Evolutionary conservation across 2,113 vertebrate genomes (phyloP).

Genomic region (Thunnus thynnus): DNA sequence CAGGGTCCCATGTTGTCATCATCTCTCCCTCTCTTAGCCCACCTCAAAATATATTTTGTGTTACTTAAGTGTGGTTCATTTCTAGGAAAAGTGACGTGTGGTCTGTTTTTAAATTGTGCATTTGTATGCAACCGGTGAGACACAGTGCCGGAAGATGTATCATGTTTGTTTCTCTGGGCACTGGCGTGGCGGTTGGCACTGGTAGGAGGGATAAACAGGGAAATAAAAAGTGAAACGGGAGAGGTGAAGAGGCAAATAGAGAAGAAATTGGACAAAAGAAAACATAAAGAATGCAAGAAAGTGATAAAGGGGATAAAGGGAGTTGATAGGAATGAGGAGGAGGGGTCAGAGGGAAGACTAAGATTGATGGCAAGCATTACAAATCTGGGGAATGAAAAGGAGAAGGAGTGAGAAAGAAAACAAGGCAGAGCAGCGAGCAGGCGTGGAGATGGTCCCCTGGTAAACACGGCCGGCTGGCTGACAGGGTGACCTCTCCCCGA

Average conservation of each 20-base stretch:
- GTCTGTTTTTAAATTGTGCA: slow-evolving; percentile 26
- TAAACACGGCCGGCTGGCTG: slow-evolving; percentile 75
- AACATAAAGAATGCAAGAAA: neutral
- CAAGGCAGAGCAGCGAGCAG: slow-evolving; percentile 51
- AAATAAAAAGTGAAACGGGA: neutral
- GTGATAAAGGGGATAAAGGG: neutral
- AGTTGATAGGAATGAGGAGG: neutral
- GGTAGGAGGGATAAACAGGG: neutral
- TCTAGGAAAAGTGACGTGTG: slow-evolving; percentile 27
- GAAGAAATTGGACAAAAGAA: neutral
- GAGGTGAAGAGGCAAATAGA: neutral
- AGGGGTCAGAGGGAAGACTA: neutral
- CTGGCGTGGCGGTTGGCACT: neutral
- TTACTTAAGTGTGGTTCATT: slow-evolving; percentile 26
- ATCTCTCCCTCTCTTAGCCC: neutral
- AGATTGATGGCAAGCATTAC: slow-evolving; percentile 2
- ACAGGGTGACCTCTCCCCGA: slow-evolving; percentile 68
- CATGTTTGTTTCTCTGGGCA: slow-evolving; percentile 15
- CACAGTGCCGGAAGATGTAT: neutral
- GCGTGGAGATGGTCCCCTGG: slow-evolving; percentile 51
- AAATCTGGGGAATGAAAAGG: slow-evolving; percentile 43
- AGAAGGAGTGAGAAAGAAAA: slow-evolving; percentile 57
- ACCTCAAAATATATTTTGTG: neutral
- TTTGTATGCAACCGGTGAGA: slow-evolving; percentile 14
- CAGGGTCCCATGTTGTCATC: slow-evolving; percentile 24